Conservation (phyloP, 1,140 invertebrate genomes). For the Scaptomyza graminum region DNA sequence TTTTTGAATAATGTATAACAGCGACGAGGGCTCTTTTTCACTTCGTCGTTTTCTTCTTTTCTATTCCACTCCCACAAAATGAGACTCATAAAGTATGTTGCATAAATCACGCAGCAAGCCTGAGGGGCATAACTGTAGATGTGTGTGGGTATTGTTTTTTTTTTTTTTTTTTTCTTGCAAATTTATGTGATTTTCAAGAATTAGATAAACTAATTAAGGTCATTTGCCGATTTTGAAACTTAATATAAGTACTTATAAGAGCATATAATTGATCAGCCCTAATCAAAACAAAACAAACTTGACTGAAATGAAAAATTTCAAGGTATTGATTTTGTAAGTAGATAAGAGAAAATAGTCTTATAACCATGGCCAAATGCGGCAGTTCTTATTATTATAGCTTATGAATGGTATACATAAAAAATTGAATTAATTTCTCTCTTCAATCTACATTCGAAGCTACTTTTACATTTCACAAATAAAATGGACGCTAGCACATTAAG, state of each 20-base stretch:
- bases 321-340: too few relatives aligned
- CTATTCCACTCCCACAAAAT: conserved; percentile 41
- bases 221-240: neutral
- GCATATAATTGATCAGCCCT: neutral
- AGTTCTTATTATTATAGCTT: too few relatives aligned
- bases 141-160: neutral
- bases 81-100: conserved; percentile 69
- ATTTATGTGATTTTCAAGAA: conserved; percentile 4
- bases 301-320: neutral
- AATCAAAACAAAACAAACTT: conserved; percentile 8
- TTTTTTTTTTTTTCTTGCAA: conserved; percentile 1
- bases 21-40: conserved; percentile 9
- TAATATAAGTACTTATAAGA: conserved; percentile 7
- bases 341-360: too few relatives aligned
- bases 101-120: conserved; percentile 62
- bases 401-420: too few relatives aligned
- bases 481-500: neutral
- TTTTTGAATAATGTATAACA: conserved; percentile 46
- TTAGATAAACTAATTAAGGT: conserved; percentile 17
- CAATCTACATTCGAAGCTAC: too few relatives aligned
- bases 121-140: neutral
- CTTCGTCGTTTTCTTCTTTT: conserved; percentile 6
- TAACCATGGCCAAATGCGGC: too few relatives aligned
- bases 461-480: too few relatives aligned
- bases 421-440: neutral